phyloP scores from a whole-genome alignment of 2,113 vertebrate genomes.

The Crotophaga sulcirostris region DNA sequence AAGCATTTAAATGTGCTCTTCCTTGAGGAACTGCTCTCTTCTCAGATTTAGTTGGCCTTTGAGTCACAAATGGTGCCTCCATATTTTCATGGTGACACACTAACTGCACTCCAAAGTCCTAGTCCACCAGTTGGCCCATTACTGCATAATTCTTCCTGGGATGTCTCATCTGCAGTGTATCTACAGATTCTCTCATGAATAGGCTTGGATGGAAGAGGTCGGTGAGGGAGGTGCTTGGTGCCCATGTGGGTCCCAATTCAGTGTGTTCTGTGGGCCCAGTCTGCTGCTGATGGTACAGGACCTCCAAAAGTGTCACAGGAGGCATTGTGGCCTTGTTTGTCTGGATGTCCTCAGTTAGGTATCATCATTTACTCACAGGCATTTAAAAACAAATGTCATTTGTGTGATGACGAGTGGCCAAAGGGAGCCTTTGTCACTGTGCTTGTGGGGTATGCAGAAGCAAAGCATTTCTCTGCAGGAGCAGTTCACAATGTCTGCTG shows the following conservation, averaged over 20 bases:
- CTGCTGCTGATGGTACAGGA: not conserved
- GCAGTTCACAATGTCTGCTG: not conserved
- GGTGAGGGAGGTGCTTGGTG: not conserved
- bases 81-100: not conserved
- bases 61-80: not conserved
- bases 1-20: not conserved
- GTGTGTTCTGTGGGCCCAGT: not conserved
- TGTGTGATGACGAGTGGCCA: not conserved
- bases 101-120: not conserved
- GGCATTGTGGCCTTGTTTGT: not conserved
- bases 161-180: not conserved
- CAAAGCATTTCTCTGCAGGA: not conserved
- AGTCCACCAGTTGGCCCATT: not conserved
- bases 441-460: not conserved
- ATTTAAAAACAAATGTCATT: not conserved
- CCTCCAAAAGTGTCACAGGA: not conserved
- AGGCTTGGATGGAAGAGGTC: not conserved
- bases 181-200: not conserved
- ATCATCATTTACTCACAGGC: not conserved
- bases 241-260: not conserved
- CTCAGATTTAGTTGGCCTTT: not conserved
- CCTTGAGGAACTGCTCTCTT: not conserved
- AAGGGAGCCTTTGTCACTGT: not conserved
- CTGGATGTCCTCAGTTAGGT: not conserved
- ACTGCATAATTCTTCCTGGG: not conserved